These are phyloP conservation scores for Synanceia verrucosa DNA, from an alignment of 2,797 vertebrate species.

Conservation along the genomic window DNA sequence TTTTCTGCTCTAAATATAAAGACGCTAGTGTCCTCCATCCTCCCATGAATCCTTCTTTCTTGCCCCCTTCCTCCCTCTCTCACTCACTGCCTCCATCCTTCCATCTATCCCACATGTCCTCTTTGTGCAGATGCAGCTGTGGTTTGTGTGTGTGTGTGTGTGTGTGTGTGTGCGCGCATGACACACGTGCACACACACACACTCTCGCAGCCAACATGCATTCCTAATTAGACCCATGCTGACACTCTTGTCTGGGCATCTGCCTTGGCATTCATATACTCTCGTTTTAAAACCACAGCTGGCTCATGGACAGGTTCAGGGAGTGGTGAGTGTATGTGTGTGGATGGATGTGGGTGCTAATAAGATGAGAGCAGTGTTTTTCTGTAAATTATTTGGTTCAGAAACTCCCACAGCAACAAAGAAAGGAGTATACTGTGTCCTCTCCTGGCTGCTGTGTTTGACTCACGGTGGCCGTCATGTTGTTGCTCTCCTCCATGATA, in stretches of 20 bases:
- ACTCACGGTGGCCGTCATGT: slow-evolving; percentile 82
- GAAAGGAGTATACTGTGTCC: not conserved
- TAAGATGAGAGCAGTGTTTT: not conserved
- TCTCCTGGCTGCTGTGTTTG: not conserved
- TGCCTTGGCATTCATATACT: slow-evolving; percentile 38
- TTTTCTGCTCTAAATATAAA: slow-evolving; percentile 10
- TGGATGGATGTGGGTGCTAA: not conserved
- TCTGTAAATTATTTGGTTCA: not conserved
- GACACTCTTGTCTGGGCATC: slow-evolving; percentile 42
- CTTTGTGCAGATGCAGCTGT: slow-evolving; percentile 47
- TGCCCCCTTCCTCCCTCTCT: not conserved
- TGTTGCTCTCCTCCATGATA: slow-evolving; percentile 78
- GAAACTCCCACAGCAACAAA: not conserved
- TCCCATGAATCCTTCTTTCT: slow-evolving; percentile 1
- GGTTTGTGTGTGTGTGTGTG: slow-evolving; percentile 14
- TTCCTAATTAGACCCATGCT: slow-evolving; percentile 53
- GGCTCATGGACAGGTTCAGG: not conserved
- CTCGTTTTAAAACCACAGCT: slow-evolving; percentile 26
- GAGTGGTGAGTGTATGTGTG: not conserved
- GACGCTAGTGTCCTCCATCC: slow-evolving; percentile 1
- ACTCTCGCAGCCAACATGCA: slow-evolving; percentile 30
- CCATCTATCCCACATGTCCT: slow-evolving; percentile 9
- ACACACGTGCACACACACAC: not conserved
- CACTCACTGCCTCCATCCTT: slow-evolving; percentile 10
- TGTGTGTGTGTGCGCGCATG: not conserved